A percentile compares a stretch with the other conserved stretches of the same genome.
phyloP scores from a whole-genome alignment of 2,113 vertebrate species.

The Lasiurus borealis region DNA sequence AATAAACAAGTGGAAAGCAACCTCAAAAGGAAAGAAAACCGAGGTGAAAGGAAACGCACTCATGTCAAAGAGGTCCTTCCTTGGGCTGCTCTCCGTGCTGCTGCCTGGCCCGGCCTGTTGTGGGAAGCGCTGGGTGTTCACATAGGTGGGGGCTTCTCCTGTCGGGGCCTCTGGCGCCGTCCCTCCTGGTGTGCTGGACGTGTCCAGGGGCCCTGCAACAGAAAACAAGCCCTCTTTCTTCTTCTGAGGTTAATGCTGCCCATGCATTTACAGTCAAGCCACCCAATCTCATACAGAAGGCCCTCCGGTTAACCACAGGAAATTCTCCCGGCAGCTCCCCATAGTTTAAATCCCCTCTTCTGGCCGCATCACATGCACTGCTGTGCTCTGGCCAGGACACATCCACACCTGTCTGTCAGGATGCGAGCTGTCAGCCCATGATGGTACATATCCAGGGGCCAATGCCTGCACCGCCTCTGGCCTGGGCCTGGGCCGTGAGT shows the following conservation, averaged over 20 bases:
- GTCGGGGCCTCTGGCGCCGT: conserved; percentile 84
- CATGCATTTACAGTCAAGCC: background rate
- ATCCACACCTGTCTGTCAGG: background rate
- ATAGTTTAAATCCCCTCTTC: background rate
- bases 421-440: background rate
- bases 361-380: background rate
- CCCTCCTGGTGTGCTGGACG: conserved; percentile 88
- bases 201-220: conserved; percentile 92
- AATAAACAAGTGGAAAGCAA: background rate
- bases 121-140: conserved; percentile 94
- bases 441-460: rapidly evolving
- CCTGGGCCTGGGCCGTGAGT: rapidly evolving
- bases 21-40: background rate
- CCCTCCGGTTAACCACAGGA: background rate
- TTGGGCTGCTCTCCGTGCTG: conserved; percentile 90
- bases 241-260: rapidly evolving
- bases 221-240: background rate
- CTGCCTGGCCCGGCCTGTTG: conserved; percentile 86
- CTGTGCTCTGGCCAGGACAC: background rate
- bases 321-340: background rate
- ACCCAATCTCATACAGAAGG: rapidly evolving
- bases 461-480: background rate
- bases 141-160: conserved; percentile 91
- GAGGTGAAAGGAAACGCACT: conserved; percentile 89
- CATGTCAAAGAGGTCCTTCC: conserved; percentile 98